Evolutionary conservation across 2,113 vertebrate species (phyloP).

Genomic region (Carassius gibelio): DNA sequence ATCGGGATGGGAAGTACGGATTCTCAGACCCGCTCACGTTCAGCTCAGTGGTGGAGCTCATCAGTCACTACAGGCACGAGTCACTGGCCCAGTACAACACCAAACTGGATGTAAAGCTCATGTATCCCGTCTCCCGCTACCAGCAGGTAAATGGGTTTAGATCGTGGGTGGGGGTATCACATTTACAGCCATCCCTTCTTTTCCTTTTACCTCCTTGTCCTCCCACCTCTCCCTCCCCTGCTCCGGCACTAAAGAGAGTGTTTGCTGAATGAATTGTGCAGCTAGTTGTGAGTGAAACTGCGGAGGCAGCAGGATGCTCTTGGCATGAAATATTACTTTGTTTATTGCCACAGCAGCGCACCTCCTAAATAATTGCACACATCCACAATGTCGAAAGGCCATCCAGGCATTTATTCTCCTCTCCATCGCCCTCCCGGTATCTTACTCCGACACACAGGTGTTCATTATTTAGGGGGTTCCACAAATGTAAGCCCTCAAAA

Average conservation of each 20-base stretch:
- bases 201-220: background rate
- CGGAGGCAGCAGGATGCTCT: constrained; percentile 59
- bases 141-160: constrained; percentile 83
- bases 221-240: background rate
- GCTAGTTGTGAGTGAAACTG: constrained; percentile 55
- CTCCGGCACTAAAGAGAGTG: background rate
- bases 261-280: constrained; percentile 38
- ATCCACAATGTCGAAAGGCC: constrained; percentile 58
- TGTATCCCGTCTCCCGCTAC: constrained; percentile 91
- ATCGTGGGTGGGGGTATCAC: background rate
- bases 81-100: constrained; percentile 97
- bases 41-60: constrained; percentile 92
- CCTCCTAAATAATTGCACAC: constrained; percentile 59
- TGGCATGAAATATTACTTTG: constrained; percentile 59
- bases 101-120: constrained; percentile 92
- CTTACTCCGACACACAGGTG: constrained; percentile 28
- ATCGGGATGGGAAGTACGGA: constrained; percentile 90
- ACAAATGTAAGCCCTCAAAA: constrained; percentile 27
- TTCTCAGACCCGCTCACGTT: constrained; percentile 97
- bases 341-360: constrained; percentile 46
- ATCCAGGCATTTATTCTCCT: constrained; percentile 53
- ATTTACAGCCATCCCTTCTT: background rate
- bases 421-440: background rate
- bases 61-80: constrained; percentile 93
- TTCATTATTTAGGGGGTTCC: constrained; percentile 62